A percentile compares a stretch with the other conserved stretches of the same genome.
phyloP scores from a whole-genome alignment of 2,888 invertebrate genomes.

The Drosophila merina region DNA sequence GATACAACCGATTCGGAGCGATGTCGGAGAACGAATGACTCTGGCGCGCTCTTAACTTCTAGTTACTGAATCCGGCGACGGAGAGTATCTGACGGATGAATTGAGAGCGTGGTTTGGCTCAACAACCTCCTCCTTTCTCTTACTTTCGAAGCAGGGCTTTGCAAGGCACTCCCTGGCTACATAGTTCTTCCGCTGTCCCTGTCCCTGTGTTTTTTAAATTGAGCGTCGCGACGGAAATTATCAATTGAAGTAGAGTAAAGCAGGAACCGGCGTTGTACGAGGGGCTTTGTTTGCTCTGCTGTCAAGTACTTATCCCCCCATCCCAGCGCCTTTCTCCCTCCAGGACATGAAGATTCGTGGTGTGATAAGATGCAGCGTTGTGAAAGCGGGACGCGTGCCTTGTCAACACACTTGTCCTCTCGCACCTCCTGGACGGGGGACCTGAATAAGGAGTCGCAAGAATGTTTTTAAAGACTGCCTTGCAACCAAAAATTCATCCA shows the following conservation, averaged over 20 bases:
- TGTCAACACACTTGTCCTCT: conserved; percentile 59
- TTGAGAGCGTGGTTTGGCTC: conserved; percentile 19
- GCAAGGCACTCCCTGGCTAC: too few species aligned
- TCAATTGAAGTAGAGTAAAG: conserved; percentile 60
- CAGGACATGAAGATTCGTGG: conserved; percentile 31
- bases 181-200: too few species aligned
- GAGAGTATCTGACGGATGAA: conserved; percentile 25
- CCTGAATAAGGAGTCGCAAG: not conserved
- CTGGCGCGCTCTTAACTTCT: conserved; percentile 61
- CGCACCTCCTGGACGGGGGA: conserved; percentile 41
- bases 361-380: conserved; percentile 58
- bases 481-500: not conserved
- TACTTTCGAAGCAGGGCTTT: too few species aligned
- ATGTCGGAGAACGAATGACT: conserved; percentile 34
- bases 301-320: not conserved
- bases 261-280: conserved; percentile 35
- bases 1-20: conserved; percentile 27
- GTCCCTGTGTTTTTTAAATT: conserved; percentile 57
- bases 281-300: conserved; percentile 44
- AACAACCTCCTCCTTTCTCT: conserved; percentile 30
- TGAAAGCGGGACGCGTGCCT: conserved; percentile 55
- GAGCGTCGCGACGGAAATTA: conserved; percentile 70
- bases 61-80: conserved; percentile 52
- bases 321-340: not conserved
- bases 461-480: conserved; percentile 5